Evolutionary conservation across 2,797 vertebrate species (phyloP), one percentile per base, ranked within the genome.

Genomic region (Heteromormyrus szaboi): DNA sequence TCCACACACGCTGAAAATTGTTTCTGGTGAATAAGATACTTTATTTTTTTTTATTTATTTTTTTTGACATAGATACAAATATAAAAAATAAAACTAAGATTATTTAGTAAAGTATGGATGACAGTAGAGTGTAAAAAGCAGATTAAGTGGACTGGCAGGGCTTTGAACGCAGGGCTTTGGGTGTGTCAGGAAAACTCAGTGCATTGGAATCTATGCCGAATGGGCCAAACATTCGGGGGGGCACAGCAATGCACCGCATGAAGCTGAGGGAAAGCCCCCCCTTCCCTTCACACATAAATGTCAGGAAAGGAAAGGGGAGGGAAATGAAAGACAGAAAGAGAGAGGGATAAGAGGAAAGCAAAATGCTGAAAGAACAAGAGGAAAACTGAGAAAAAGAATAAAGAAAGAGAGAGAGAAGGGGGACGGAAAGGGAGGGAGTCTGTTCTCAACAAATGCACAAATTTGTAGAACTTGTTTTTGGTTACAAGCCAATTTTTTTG

Each of bases 131-230:
- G 37, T 29, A 9, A 56, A 37, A 56, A 37, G 17, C 29, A 41
- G 3, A 6, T 14, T 8, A 44, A 2, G 76, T 37, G 48, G 46
- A 22, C 65, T 37, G 65, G 62, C n/a, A 46, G 6, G 81, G 86
- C 3, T 54, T 68, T 3, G 62, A 53, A 7, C 14, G 8, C 84
- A 62, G 89, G 85, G 84, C 51, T 91, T 88, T 92, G 89, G 95
- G 95, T 92, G 95, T 95, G 95, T 91, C 94, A 86, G 87, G 56
- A 54, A 92, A 85, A 95, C 88, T 96, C 95, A 96, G 91, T 92
- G 90, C 95, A 94, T 54, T 94, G 95, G 96, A 96, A 96, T 96
- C 93, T 92, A 90, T 87, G 88, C 91, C 91, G 87, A 92, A 91
- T 87, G 11, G 25, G 88, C 90, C 88, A 12, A 91, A 90, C 90